Evolutionary conservation across 2,113 vertebrate genomes (phyloP).

Genomic region (Anas platyrhynchos): DNA sequence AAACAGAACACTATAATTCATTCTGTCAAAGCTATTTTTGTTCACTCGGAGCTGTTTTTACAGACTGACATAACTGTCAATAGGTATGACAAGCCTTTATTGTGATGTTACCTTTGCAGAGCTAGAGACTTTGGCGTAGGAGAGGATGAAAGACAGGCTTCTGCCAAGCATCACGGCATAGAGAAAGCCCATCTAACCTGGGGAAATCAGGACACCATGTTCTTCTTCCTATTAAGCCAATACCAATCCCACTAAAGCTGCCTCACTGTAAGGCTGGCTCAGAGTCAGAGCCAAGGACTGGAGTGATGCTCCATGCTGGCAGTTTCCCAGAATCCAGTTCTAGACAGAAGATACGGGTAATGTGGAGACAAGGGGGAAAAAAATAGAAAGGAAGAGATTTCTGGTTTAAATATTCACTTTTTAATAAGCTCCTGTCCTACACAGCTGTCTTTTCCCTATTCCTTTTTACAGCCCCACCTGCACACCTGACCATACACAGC

Average conservation of each 20-base stretch:
- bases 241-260: background rate
- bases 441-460: background rate
- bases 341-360: background rate
- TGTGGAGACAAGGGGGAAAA: accelerated
- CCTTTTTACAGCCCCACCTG: background rate
- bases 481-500: background rate
- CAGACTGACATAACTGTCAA: constrained; percentile 5
- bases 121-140: background rate
- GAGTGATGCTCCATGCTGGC: background rate
- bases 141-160: background rate
- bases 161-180: background rate
- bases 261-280: background rate
- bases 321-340: background rate
- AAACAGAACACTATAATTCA: background rate
- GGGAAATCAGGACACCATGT: background rate
- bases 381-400: background rate
- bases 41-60: constrained; percentile 15
- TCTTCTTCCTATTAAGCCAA: background rate
- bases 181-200: background rate
- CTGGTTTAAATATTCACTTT: background rate
- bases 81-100: constrained; percentile 25
- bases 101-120: background rate
- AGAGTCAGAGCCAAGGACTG: background rate
- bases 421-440: background rate
- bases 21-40: constrained; percentile 46